phyloP scores from a whole-genome alignment of 1,140 invertebrate genomes.

The Eurytemora carolleeae region DNA sequence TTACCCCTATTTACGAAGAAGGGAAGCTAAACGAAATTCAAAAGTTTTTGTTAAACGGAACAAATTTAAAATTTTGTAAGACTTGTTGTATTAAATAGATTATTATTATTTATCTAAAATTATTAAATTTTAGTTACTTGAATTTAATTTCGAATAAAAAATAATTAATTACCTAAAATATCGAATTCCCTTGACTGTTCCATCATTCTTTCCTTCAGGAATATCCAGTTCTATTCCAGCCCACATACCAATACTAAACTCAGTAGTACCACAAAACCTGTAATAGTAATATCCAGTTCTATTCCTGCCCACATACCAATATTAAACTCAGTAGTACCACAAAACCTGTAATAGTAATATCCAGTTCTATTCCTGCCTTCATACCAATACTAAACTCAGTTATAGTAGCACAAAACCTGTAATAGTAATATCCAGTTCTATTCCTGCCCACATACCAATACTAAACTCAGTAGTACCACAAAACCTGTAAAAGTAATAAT shows the following conservation, averaged over 20 bases:
- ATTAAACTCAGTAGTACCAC: constrained; percentile 32
- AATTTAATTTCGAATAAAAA: no score
- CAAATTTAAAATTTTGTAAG: no score
- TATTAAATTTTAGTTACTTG: no score
- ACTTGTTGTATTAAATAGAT: no score
- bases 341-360: constrained; percentile 21
- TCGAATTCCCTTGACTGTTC: constrained; percentile 30
- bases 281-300: constrained; percentile 27
- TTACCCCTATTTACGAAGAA: no score
- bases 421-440: constrained; percentile 29
- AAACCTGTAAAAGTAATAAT: constrained; percentile 18
- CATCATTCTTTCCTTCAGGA: constrained; percentile 35
- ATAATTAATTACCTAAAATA: constrained; percentile 25
- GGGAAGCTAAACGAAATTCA: no score
- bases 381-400: constrained; percentile 32
- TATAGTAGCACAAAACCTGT: constrained; percentile 26
- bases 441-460: constrained; percentile 33
- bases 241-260: constrained; percentile 34
- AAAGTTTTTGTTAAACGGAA: no score
- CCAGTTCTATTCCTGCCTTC: constrained; percentile 36
- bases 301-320: constrained; percentile 34
- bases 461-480: constrained; percentile 32
- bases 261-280: constrained; percentile 27
- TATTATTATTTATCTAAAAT: no score
- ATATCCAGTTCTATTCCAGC: constrained; percentile 34